Base-by-base conservation (phyloP, 2,113 vertebrate genomes). In the Zapus hudsonius region DNA sequence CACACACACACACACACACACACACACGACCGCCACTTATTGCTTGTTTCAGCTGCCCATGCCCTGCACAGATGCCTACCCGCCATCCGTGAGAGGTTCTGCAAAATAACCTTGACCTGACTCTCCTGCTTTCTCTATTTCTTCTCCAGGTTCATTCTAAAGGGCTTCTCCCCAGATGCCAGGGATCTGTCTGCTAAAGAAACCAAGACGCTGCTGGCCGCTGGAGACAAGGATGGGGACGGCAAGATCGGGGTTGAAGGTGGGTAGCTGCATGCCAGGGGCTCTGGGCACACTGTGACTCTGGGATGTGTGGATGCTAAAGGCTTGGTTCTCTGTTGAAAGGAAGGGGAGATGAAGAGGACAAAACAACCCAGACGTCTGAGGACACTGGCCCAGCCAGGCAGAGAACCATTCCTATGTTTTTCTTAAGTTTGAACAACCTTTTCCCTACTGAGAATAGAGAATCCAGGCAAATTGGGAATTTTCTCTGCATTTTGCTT, bases 171-270 rank as follows among this genome's bases (percentile, higher is more conserved):
- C 81, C 95, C 98, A 69, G 97, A 99, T 31, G 99, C 98, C 96
- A 98, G 99, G 91, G 98, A 99, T 94, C 97, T 99, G 95, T 98
- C 99, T 52, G 98, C 98, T 94, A 98, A 98, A 96, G 99, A 99
- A 98, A 99, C 99, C 42, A 99, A 99, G 98, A 97, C 73, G 25
- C 98, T 99, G 96, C 95, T 99, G 97, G 96, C 96, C 64, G 99
- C 99, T 79, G 99, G 99, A n/a, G 99, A 99, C 97, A 99, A 99
- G 98, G 99, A 99, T 0, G 99, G 99, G 88, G 99, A 99, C 33
- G 99, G 99, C 91, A 99, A 99, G 98, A 99, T 99, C 19, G 99
- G 99, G 66, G 98, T 98, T 8, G 99, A 99, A 23, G 99, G 99
- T 99, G 98, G 93, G 98, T 98, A 36, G 81, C 72, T 2, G 0